phyloP scores from a whole-genome alignment of 2,797 vertebrate genomes.

The Epinephelus malabaricus region DNA sequence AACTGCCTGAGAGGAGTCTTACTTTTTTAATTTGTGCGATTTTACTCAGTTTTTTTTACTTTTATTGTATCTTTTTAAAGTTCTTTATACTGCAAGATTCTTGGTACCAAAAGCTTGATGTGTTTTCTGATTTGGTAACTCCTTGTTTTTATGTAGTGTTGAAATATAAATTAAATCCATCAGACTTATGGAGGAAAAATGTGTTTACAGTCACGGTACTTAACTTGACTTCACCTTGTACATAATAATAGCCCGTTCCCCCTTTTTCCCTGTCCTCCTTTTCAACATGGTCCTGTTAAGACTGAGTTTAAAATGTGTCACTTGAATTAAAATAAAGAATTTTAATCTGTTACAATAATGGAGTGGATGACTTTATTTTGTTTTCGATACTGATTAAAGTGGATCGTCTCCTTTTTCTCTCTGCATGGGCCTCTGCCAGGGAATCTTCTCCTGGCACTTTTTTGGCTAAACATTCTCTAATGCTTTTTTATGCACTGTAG shows the following conservation, averaged over 20 bases:
- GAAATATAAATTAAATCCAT: background rate
- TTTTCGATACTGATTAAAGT: conserved; percentile 23
- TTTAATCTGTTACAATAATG: conserved; percentile 32
- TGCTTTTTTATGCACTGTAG: no score
- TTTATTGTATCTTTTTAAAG: background rate
- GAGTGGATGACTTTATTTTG: background rate
- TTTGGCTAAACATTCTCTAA: no score
- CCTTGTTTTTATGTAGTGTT: conserved; percentile 8
- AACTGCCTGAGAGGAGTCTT: conserved; percentile 22
- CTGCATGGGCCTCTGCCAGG: background rate
- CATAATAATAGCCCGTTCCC: background rate
- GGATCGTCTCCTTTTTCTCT: background rate
- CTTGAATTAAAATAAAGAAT: background rate
- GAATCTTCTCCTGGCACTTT: no score
- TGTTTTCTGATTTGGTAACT: conserved; percentile 5
- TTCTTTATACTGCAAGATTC: background rate
- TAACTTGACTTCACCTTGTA: conserved; percentile 29
- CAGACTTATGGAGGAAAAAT: conserved; percentile 7
- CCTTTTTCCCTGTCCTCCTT: background rate
- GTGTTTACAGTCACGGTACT: conserved; percentile 63
- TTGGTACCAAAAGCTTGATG: conserved; percentile 51
- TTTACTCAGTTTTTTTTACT: conserved; percentile 12
- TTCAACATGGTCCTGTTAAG: conserved; percentile 40
- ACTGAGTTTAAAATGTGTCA: conserved; percentile 59
- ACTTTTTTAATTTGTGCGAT: conserved; percentile 18